phyloP scores from a whole-genome alignment of 1,140 invertebrate species.

The Zaprionus taronus region DNA sequence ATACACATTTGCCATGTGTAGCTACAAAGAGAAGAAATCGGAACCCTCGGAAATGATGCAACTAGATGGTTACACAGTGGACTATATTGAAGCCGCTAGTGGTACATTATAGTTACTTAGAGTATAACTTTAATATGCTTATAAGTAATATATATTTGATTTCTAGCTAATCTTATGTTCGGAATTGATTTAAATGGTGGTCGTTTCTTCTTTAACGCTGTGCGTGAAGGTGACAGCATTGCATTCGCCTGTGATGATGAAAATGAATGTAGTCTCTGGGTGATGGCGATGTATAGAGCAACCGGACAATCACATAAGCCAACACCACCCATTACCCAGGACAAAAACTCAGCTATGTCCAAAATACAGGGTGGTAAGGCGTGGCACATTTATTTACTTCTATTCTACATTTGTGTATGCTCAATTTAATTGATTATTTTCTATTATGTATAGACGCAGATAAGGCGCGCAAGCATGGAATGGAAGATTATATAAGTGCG shows the following conservation, averaged over 20 bases:
- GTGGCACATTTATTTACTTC: background rate
- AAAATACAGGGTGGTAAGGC: constrained; percentile 91
- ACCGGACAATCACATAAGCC: constrained; percentile 99
- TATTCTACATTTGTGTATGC: background rate
- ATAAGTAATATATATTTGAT: constrained; percentile 15
- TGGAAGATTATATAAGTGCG: constrained; percentile 99
- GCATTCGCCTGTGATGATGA: constrained; percentile 99
- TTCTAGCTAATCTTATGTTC: constrained; percentile 94
- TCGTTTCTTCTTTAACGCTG: constrained; percentile 98
- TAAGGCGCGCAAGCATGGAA: constrained; percentile 97
- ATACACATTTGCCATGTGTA: constrained; percentile 99
- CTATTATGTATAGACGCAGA: constrained; percentile 90
- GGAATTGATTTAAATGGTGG: constrained; percentile 95
- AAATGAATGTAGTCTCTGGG: constrained; percentile 99
- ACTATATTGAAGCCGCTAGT: constrained; percentile 98
- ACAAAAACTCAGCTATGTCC: constrained; percentile 94
- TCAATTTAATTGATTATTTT: constrained; percentile 2
- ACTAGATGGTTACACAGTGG: constrained; percentile 99
- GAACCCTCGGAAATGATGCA: constrained; percentile 99
- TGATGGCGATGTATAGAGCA: constrained; percentile 99
- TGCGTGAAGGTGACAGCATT: constrained; percentile 98
- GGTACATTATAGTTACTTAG: constrained; percentile 85
- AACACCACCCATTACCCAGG: constrained; percentile 95
- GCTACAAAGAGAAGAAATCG: constrained; percentile 99
- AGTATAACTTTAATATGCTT: constrained; percentile 50